Evolutionary conservation across 2,888 invertebrate species (phyloP).

Genomic region (Iphiclides podalirius): DNA sequence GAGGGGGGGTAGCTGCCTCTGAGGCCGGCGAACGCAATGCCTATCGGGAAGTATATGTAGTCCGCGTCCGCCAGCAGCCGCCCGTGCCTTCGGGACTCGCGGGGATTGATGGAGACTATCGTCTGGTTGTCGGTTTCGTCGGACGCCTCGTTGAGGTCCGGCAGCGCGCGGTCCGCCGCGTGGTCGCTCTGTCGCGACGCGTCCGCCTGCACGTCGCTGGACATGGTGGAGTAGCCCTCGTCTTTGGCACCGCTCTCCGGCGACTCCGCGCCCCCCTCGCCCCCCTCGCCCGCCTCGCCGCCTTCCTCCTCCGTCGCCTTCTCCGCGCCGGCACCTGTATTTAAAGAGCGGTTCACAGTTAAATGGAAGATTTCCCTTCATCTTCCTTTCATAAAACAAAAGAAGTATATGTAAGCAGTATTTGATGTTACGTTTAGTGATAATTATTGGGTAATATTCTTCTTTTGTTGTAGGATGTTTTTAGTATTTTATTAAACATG

Average conservation of each 20-base stretch:
- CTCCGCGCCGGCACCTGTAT: slow-evolving; percentile 54
- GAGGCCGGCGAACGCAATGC: slow-evolving; percentile 81
- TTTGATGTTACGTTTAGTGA: too few relatives aligned
- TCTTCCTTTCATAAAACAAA: too few relatives aligned
- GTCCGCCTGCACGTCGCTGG: slow-evolving; percentile 88
- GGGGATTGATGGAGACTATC: slow-evolving; percentile 71
- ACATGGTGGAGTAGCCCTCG: slow-evolving; percentile 92
- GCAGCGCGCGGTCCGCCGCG: slow-evolving; percentile 79
- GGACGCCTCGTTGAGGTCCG: slow-evolving; percentile 86
- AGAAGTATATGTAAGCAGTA: too few relatives aligned
- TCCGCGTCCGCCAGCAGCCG: slow-evolving; percentile 83
- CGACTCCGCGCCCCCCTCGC: slow-evolving; percentile 86
- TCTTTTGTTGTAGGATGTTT: too few relatives aligned
- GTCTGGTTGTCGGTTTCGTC: slow-evolving; percentile 85
- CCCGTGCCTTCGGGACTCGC: slow-evolving; percentile 75
- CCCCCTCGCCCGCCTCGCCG: slow-evolving; percentile 74
- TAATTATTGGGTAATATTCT: too few relatives aligned
- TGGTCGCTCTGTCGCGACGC: slow-evolving; percentile 81
- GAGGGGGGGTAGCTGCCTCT: slow-evolving; percentile 87
- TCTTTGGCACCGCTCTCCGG: slow-evolving; percentile 89
- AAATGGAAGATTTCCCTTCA: too few relatives aligned
- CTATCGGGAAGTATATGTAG: slow-evolving; percentile 84
- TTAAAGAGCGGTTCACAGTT: too few relatives aligned
- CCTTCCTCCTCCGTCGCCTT: slow-evolving; percentile 67
- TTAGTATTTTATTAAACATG: too few relatives aligned